These are phyloP conservation scores for Camponotus pennsylvanicus DNA, from an alignment of 1,140 invertebrate species.

Conservation along the genomic window DNA sequence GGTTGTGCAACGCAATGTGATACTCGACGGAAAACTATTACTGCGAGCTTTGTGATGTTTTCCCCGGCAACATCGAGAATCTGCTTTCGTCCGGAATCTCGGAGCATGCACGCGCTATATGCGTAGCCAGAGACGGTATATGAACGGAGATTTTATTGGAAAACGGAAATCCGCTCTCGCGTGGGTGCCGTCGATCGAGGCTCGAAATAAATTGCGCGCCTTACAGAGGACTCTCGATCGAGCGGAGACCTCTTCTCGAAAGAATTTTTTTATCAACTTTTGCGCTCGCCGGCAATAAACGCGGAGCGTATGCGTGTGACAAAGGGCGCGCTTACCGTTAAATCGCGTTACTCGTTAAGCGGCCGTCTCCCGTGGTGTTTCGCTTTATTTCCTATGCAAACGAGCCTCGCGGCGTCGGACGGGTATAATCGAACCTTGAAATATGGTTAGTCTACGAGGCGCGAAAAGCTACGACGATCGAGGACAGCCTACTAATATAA, in stretches of 20 bases:
- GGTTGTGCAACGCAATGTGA: conserved; percentile 30
- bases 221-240: conserved; percentile 76
- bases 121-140: conserved; percentile 41
- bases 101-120: conserved; percentile 26
- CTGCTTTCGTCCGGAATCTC: conserved; percentile 60
- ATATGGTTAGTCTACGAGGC: conserved; percentile 23
- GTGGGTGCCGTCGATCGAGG: conserved; percentile 74
- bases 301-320: conserved; percentile 60
- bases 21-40: conserved; percentile 64
- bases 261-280: conserved; percentile 46
- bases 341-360: conserved; percentile 69
- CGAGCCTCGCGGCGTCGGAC: conserved; percentile 62
- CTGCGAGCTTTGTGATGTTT: conserved; percentile 64
- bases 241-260: conserved; percentile 45
- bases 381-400: conserved; percentile 80
- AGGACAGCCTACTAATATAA: neutral
- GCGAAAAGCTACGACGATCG: neutral
- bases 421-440: conserved; percentile 60
- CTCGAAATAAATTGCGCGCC: conserved; percentile 81
- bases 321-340: conserved; percentile 72
- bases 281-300: conserved; percentile 58
- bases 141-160: conserved; percentile 72
- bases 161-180: conserved; percentile 76
- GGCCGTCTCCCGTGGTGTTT: conserved; percentile 62
- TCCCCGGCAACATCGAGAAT: conserved; percentile 49